Evolutionary conservation across 2,888 invertebrate species (phyloP), one percentile per base, ranked within the genome.

Genomic region (Sesamia inferens): DNA sequence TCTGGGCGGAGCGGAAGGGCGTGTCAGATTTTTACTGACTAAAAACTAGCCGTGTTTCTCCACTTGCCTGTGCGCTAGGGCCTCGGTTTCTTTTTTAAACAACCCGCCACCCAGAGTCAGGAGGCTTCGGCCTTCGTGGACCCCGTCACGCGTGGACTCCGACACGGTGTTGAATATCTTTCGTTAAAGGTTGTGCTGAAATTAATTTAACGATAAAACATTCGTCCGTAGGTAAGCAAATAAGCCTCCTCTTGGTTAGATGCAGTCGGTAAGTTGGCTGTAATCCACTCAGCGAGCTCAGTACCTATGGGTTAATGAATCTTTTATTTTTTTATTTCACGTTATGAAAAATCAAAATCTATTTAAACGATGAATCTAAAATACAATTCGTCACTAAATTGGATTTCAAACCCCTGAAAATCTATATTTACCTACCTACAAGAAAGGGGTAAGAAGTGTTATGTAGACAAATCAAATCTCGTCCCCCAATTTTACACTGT

Each of bases 401-500:
- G 42, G 13, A 68, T 42, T 61, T 7, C 39, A 68, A 76, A n/a
- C 48, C 14, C n/a, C 11, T 5, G 14, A n/a, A 24, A 69, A 54
- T 64, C 16, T 59, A 71, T 65, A 66, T 78, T 72, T 64, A 64
- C 64, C 44, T 64, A 71, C 74, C 44, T 64, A 71, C 74, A 76
- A 74, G 79, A 79, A 69, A 84, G 74, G 83, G 82, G 79, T 83
- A 87, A 88, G 70, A 85, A 88, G 85, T 87, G 81, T 76, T 82
- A 83, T 79, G 85, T 83, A 87, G 88, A 86, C 88, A 90, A 91
- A 92, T 92, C 91, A 89, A 81, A 85, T 76, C 66, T 55, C 19
- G 87, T 89, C 87, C 86, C 85, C 88, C 92, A 93, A 93, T 93
- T 94, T 92, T 88, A 92, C 90, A 90, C 90, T 92, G 93, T 93